A percentile compares a stretch with the other conserved stretches of the same genome.
phyloP scores from a whole-genome alignment of 1,140 invertebrate species.

The Lepeophtheirus salmonis region DNA sequence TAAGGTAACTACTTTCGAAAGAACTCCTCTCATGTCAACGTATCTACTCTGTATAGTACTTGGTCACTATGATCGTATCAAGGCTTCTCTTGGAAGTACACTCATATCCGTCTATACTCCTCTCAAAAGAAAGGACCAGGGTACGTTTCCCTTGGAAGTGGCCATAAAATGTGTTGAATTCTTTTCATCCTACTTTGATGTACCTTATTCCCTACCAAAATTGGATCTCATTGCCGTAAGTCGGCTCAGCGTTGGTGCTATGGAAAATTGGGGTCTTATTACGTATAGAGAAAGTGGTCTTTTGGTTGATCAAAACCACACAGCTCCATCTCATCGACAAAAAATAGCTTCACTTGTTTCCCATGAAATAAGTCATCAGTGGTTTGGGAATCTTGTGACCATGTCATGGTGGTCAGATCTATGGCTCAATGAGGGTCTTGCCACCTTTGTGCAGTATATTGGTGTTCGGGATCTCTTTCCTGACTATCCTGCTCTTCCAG shows the following conservation, averaged over 20 bases:
- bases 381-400: conserved; percentile 57
- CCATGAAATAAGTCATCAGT: conserved; percentile 82
- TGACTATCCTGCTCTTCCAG: conserved; percentile 5
- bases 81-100: not conserved
- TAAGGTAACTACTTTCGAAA: not conserved
- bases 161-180: conserved; percentile 61
- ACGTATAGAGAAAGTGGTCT: conserved; percentile 37
- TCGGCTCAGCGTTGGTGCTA: conserved; percentile 35
- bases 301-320: conserved; percentile 44
- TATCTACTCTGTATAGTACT: conserved; percentile 17
- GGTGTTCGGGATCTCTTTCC: conserved; percentile 21
- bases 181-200: conserved; percentile 66
- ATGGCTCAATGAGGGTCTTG: conserved; percentile 32
- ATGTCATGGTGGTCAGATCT: conserved; percentile 83
- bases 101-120: conserved; percentile 26
- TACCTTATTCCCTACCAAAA: conserved; percentile 67
- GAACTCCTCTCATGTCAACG: conserved; percentile 10
- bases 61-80: conserved; percentile 8
- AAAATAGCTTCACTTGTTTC: conserved; percentile 56
- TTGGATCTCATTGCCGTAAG: conserved; percentile 34
- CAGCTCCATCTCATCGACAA: conserved; percentile 51
- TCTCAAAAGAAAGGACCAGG: conserved; percentile 39
- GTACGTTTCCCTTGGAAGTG: conserved; percentile 61
- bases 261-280: conserved; percentile 43
- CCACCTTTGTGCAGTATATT: conserved; percentile 23